phyloP scores from a whole-genome alignment of 2,888 invertebrate genomes.

The Seira sanloemensis region DNA sequence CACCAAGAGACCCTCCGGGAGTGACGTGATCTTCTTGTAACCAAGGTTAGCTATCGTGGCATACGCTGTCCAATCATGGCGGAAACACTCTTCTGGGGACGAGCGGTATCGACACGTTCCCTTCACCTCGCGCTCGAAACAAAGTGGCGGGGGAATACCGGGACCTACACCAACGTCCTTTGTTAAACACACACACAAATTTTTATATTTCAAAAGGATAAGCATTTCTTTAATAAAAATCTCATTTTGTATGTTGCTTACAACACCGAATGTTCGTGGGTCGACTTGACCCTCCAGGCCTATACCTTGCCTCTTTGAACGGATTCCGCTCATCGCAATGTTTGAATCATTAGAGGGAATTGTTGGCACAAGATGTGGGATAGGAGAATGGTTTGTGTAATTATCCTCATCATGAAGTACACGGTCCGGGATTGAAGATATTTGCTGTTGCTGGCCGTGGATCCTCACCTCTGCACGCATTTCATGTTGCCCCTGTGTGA shows the following conservation, averaged over 20 bases:
- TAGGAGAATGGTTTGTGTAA: too few species aligned
- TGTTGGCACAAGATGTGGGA: too few species aligned
- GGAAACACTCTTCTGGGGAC: constrained; percentile 70
- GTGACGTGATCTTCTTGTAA: constrained; percentile 63
- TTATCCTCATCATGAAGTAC: too few species aligned
- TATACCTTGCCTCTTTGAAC: constrained; percentile 29
- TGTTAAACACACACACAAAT: too few species aligned
- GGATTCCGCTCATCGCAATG: neutral
- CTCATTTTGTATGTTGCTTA: neutral
- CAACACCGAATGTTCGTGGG: constrained; percentile 11
- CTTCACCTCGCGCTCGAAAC: constrained; percentile 70
- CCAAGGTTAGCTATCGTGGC: constrained; percentile 69
- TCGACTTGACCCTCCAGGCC: constrained; percentile 15
- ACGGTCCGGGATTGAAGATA: too few species aligned
- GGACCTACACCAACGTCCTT: constrained; percentile 3
- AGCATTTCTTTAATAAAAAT: constrained; percentile 36
- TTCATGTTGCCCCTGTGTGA: too few species aligned
- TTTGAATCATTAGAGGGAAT: neutral
- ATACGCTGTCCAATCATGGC: constrained; percentile 72
- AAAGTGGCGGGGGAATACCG: constrained; percentile 44
- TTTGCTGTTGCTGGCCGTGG: too few species aligned
- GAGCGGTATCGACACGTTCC: constrained; percentile 72
- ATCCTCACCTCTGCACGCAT: too few species aligned
- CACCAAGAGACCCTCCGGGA: constrained; percentile 67
- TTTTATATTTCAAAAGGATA: neutral